These are phyloP conservation scores for Eurosta solidaginis DNA, from an alignment of 1,140 invertebrate genomes.

Conservation along the genomic window DNA sequence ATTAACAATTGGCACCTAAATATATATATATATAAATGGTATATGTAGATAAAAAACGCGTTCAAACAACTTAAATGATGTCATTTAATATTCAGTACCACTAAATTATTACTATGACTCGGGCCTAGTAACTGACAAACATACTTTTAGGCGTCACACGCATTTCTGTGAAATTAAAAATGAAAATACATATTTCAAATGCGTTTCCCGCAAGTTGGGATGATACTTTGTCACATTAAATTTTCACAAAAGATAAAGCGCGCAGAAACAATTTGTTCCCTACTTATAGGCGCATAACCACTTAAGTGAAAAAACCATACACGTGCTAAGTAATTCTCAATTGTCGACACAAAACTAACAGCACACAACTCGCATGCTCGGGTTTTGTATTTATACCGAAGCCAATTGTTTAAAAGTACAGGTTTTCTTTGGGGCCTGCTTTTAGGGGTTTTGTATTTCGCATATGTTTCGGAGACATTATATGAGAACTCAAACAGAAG, in stretches of 20 bases:
- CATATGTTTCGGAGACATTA: neutral
- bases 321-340: neutral
- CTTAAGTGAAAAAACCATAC: slow-evolving; percentile 1
- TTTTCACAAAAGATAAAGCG: neutral
- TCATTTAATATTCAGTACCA: neutral
- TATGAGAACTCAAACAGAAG: neutral
- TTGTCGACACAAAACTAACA: neutral
- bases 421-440: neutral
- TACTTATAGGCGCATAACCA: slow-evolving; percentile 11
- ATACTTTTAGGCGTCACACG: neutral
- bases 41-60: too few species aligned
- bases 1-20: neutral
- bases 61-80: neutral
- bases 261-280: neutral
- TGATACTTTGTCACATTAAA: neutral
- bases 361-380: neutral
- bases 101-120: slow-evolving; percentile 8
- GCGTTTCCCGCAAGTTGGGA: neutral
- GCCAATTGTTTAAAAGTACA: neutral
- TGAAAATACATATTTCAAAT: slow-evolving; percentile 16
- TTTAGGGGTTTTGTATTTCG: neutral
- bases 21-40: too few species aligned
- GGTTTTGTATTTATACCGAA: neutral
- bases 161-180: neutral
- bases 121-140: neutral